A percentile compares a stretch with the other conserved stretches of the same genome.
phyloP scores from a whole-genome alignment of 2,888 invertebrate genomes.

The Muschampia plurimacula region DNA sequence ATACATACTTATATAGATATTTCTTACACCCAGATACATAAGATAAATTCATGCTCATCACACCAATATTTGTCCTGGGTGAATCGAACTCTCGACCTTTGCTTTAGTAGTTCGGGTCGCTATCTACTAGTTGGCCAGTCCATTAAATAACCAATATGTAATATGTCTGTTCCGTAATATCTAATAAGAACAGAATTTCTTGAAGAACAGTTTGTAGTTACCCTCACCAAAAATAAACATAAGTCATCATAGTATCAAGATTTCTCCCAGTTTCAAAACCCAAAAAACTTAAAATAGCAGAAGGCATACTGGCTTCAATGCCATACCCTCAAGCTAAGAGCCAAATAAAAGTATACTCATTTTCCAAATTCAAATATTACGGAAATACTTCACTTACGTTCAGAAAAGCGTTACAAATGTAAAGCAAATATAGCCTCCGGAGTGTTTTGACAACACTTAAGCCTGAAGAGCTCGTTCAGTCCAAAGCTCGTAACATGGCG shows the following conservation, averaged over 20 bases:
- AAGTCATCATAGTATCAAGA: background rate
- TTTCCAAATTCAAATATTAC: background rate
- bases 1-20: too few relatives aligned
- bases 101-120: too few relatives aligned
- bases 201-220: too few relatives aligned
- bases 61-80: too few relatives aligned
- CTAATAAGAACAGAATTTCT: too few relatives aligned
- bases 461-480: background rate
- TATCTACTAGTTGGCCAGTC: too few relatives aligned
- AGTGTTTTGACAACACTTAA: slow-evolving; percentile 14
- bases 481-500: background rate
- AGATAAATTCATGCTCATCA: too few relatives aligned
- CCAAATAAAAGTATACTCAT: background rate
- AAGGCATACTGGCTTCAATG: background rate
- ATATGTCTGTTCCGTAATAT: too few relatives aligned
- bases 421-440: background rate
- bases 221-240: too few relatives aligned
- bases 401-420: slow-evolving; percentile 12
- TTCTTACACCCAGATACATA: too few relatives aligned
- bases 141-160: too few relatives aligned
- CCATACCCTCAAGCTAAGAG: background rate
- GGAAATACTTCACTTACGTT: background rate
- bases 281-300: background rate
- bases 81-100: too few relatives aligned
- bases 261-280: background rate